Evolutionary conservation across 92 coral and sea anemone species (phyloP), one percentile per base, ranked within the genome.

Genomic region (Phymanthus crucifer): DNA sequence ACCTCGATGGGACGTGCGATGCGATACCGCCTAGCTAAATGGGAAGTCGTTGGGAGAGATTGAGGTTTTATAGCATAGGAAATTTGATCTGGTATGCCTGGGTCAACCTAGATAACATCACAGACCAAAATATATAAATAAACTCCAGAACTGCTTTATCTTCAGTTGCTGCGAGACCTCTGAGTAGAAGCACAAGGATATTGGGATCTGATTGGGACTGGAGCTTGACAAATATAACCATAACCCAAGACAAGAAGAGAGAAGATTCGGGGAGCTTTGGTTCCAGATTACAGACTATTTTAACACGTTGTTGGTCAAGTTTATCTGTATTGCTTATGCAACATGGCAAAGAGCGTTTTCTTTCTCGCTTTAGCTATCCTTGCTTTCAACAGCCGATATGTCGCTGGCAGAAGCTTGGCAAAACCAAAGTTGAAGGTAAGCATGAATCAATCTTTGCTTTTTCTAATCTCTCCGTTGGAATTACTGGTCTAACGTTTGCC

Each of bases 41-140:
- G 64, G 64, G 64, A 54, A 54, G 64, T 54, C 64, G 27, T 54
- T 54, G 21, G 27, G 64, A 54, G 64, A 54, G 64, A 54, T 54
- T 54, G 27, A 54, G 64, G 64, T 54, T 8, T 54, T 54, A 54
- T 21, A 54, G 64, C 64, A 21, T 19, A 11, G 21, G 64, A 54
- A 54, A 54, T 21, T 54, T 14, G 64, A 54, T 54, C 64, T 21
- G 64, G 1, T 3, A 21, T 4, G 29, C 64, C n/a, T 21, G 27
- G 64, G 64, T 54, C 64, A 54, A 24, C 64, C 64, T 29, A 54
- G 64, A 54, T 54, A 54, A 54, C 29, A 54, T 54, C 64, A 54
- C 64, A 54, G 64, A 21, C 64, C 3, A 54, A 18, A 54, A 54
- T 54, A 54, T 21, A 54, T 54, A 54, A 54, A 14, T 54, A 54